Evolutionary conservation across 2,113 vertebrate genomes (phyloP).

Genomic region (Albula goreensis): DNA sequence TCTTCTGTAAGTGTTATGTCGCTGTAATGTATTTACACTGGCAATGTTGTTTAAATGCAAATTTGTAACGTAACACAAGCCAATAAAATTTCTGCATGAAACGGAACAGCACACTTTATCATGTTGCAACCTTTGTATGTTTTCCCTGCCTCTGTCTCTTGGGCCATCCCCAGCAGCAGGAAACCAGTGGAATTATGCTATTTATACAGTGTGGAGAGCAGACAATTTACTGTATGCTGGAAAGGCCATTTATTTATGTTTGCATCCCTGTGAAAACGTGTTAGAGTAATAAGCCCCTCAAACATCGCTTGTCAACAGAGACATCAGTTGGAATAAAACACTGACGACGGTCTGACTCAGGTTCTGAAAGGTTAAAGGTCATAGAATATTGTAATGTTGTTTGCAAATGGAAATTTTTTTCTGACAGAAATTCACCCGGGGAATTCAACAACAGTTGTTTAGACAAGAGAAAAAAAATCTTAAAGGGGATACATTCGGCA

Average conservation of each 20-base stretch:
- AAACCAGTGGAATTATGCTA: neutral
- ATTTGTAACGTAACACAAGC: constrained; percentile 52
- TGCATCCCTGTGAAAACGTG: constrained; percentile 5
- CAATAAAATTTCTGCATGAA: constrained; percentile 67
- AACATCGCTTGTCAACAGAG: neutral
- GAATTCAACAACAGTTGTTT: neutral
- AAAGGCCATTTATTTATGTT: constrained; percentile 16
- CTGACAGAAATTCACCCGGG: neutral
- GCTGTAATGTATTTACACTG: constrained; percentile 68
- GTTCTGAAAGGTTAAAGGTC: neutral
- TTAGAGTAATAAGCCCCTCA: neutral
- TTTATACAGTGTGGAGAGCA: constrained; percentile 6
- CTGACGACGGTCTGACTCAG: neutral
- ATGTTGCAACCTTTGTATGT: constrained; percentile 25
- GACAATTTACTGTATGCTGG: constrained; percentile 17
- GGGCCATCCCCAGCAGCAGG: constrained; percentile 6
- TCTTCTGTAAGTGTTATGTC: constrained; percentile 63
- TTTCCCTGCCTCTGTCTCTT: neutral
- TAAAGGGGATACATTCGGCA: neutral
- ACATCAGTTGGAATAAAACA: neutral
- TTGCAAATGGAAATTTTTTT: neutral
- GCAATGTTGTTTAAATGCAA: constrained; percentile 66
- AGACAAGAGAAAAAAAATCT: constrained; percentile 10
- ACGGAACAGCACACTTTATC: constrained; percentile 29
- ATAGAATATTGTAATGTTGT: too few relatives aligned